Conservation (phyloP, 2,113 vertebrate species). For the Jaculus jaculus region DNA sequence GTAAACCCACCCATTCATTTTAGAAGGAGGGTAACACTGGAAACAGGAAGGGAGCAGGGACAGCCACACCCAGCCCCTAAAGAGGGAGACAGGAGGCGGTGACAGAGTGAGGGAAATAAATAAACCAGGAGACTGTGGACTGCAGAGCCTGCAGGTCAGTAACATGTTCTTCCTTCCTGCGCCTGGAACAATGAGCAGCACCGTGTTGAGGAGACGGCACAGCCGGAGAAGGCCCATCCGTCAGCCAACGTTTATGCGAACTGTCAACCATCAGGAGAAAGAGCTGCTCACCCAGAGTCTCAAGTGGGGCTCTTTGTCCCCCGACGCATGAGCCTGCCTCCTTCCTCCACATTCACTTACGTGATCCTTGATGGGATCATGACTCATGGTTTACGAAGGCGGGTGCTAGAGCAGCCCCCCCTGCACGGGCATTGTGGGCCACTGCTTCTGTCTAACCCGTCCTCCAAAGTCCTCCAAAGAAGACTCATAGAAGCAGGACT, state of each 20-base stretch:
- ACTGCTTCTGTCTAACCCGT: neutral
- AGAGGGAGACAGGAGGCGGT: neutral
- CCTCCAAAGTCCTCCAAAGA: neutral
- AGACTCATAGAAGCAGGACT: neutral
- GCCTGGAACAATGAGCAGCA: neutral
- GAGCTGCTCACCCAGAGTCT: neutral
- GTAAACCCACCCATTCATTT: neutral
- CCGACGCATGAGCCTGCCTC: neutral
- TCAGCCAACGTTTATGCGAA: neutral
- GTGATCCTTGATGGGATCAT: neutral
- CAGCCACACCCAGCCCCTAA: neutral
- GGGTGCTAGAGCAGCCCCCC: neutral
- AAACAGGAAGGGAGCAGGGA: neutral
- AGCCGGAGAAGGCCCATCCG: neutral
- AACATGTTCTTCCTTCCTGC: slow-evolving; percentile 54
- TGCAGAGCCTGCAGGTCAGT: neutral
- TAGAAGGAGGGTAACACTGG: neutral
- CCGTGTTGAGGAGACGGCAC: neutral
- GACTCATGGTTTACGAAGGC: neutral
- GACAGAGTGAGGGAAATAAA: neutral
- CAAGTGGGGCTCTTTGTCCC: no score
- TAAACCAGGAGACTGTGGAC: neutral
- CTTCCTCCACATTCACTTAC: neutral
- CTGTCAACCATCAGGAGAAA: neutral
- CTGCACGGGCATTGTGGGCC: neutral